phyloP scores from a whole-genome alignment of 1,140 invertebrate genomes.

The Drosophila repletoides region DNA sequence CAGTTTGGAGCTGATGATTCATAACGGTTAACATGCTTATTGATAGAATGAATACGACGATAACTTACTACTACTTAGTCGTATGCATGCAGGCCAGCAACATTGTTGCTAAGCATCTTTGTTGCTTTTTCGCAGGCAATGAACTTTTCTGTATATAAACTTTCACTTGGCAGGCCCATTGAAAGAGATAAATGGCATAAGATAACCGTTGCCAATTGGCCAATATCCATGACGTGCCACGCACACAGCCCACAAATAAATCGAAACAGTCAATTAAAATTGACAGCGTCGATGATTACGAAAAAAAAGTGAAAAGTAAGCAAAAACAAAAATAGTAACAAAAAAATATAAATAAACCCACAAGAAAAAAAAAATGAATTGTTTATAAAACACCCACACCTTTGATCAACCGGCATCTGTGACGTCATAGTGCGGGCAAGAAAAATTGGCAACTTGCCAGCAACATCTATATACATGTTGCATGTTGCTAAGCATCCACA shows the following conservation, averaged over 20 bases:
- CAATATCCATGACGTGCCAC: conserved; percentile 48
- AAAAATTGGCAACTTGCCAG: conserved; percentile 39
- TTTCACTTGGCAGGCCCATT: conserved; percentile 44
- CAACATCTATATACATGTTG: neutral
- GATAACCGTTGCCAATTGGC: conserved; percentile 45
- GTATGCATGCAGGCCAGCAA: neutral
- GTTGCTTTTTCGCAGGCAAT: conserved; percentile 24
- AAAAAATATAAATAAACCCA: conserved; percentile 1
- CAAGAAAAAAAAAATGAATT: conserved; percentile 14
- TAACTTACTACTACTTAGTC: neutral
- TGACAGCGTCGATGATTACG: conserved; percentile 25
- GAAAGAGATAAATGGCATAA: conserved; percentile 47
- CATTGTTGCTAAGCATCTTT: conserved; percentile 18
- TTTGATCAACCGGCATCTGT: conserved; percentile 14
- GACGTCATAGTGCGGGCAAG: conserved; percentile 26
- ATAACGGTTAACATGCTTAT: conserved; percentile 35
- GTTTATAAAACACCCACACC: conserved; percentile 23
- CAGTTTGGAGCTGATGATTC: conserved; percentile 25
- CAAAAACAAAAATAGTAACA: conserved; percentile 18
- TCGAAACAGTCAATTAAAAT: conserved; percentile 47
- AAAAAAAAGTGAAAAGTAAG: conserved; percentile 40
- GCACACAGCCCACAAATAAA: conserved; percentile 26
- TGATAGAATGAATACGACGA: conserved; percentile 5
- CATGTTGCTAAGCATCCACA: neutral
- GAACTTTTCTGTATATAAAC: conserved; percentile 42